Percentiles rank a stretch among this genome's conserved stretches.
phyloP scores from a whole-genome alignment of 2,113 vertebrate genomes.

The Calyptomena viridis region DNA sequence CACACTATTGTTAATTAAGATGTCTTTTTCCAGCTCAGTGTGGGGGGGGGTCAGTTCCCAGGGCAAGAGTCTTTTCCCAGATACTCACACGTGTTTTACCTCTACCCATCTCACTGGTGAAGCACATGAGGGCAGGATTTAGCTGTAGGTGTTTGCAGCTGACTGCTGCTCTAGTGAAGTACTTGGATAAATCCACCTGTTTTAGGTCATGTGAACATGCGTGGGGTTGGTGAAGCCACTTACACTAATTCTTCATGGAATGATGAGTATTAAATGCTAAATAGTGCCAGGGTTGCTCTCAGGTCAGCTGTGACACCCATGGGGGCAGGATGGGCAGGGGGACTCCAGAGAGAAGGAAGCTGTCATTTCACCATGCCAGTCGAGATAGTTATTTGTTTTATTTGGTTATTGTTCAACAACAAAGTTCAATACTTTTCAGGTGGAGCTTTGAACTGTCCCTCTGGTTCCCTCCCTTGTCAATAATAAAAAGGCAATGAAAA shows the following conservation, averaged over 20 bases:
- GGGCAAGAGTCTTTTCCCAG: background rate
- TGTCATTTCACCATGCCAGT: conserved; percentile 51
- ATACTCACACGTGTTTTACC: background rate
- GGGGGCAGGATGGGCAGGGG: background rate
- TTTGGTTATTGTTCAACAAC: conserved; percentile 76
- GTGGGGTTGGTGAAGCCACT: background rate
- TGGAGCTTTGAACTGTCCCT: conserved; percentile 56
- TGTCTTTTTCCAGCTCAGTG: background rate
- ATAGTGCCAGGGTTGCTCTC: background rate
- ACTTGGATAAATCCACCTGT: background rate
- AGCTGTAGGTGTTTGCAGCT: background rate
- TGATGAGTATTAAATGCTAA: background rate
- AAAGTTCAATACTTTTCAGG: conserved; percentile 69
- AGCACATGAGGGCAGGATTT: background rate
- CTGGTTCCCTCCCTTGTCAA: conserved; percentile 62
- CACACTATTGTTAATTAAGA: background rate
- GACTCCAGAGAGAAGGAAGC: conserved; percentile 49
- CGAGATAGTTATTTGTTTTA: conserved; percentile 73
- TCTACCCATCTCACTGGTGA: background rate
- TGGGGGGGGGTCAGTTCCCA: background rate
- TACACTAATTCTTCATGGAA: background rate
- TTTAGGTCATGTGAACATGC: background rate
- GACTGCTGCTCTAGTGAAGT: background rate
- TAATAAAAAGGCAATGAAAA: conserved; percentile 79
- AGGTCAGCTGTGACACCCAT: background rate